Conservation (phyloP, 1,140 invertebrate species). For the fruit fly (Drosophila melanogaster) region Release_6_plus_ISO1_MT NT_033777.3:20713001-20713500, state of each 20-base stretch:
- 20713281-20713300: constrained; percentile 37
- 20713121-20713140: background rate
- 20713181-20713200: background rate
- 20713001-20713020: too few relatives aligned
- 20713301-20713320: constrained; percentile 57
- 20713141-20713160: too few relatives aligned
- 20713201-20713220: background rate
- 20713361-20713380: constrained; percentile 71
- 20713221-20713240: background rate
- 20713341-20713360: constrained; percentile 46
- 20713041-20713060: too few relatives aligned
- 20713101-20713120: background rate
- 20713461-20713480: constrained; percentile 55
- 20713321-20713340: constrained; percentile 72
- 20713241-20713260: too few relatives aligned
- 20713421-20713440: constrained; percentile 23
- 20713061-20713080: too few relatives aligned
- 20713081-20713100: too few relatives aligned
- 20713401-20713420: constrained; percentile 74
- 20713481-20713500: constrained; percentile 37
- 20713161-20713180: background rate
- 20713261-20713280: background rate
- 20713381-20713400: constrained; percentile 50
- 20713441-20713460: constrained; percentile 65
- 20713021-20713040: too few relatives aligned